phyloP scores from a whole-genome alignment of 2,888 invertebrate genomes.

The Sarcophaga subvicina region DNA sequence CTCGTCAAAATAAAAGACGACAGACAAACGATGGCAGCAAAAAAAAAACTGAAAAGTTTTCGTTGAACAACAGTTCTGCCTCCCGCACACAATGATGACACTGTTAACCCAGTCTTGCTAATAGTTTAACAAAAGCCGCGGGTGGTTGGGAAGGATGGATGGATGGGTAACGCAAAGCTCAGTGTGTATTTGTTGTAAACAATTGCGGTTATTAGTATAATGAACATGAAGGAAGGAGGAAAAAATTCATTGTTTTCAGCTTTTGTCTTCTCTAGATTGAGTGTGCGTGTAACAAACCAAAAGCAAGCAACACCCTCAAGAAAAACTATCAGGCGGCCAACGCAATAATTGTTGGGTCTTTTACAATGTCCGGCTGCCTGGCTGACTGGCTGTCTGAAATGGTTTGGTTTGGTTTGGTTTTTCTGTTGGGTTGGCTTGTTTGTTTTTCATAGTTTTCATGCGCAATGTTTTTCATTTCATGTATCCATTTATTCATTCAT shows the following conservation, averaged over 20 bases:
- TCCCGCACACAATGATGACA: slow-evolving; percentile 40
- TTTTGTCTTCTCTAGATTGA: neutral
- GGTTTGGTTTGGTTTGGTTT: slow-evolving; percentile 30
- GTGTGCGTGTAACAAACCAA: neutral
- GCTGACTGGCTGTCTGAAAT: slow-evolving; percentile 4
- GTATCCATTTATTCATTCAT: neutral
- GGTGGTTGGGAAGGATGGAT: neutral
- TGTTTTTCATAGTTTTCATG: slow-evolving; percentile 40
- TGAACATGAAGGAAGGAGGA: neutral
- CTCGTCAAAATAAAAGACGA: slow-evolving; percentile 43
- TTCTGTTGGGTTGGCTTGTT: neutral
- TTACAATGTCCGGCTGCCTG: neutral
- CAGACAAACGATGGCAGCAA: neutral
- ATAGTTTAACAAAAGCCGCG: too few relatives aligned
- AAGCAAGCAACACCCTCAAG: neutral
- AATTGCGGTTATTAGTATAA: neutral
- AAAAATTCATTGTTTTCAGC: neutral
- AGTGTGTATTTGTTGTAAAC: neutral
- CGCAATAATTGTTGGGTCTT: slow-evolving; percentile 23
- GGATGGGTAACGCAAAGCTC: neutral
- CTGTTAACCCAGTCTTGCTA: slow-evolving; percentile 34
- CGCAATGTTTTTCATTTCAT: slow-evolving; percentile 41
- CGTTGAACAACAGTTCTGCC: neutral
- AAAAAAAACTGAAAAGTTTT: slow-evolving; percentile 6
- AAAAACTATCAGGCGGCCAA: neutral